phyloP scores from a whole-genome alignment of 2,888 invertebrate genomes.

The Dasypogon diadema region DNA sequence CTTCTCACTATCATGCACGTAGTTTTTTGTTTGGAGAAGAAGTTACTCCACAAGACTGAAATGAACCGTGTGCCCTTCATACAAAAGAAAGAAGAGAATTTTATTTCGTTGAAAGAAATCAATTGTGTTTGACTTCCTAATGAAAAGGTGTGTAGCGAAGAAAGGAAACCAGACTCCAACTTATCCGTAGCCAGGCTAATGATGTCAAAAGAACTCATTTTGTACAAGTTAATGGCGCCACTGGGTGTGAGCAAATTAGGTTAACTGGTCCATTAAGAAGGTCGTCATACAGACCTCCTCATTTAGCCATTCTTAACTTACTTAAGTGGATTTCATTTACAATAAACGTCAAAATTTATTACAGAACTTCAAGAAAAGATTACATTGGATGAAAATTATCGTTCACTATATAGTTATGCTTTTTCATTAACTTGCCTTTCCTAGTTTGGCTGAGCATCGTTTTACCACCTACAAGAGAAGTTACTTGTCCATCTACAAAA shows the following conservation, averaged over 20 bases:
- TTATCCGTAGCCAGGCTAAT: background rate
- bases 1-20: too few relatives aligned
- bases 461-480: too few relatives aligned
- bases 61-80: too few relatives aligned
- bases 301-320: background rate
- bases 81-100: too few relatives aligned
- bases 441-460: too few relatives aligned
- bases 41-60: too few relatives aligned
- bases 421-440: too few relatives aligned
- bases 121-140: background rate
- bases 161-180: background rate
- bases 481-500: too few relatives aligned
- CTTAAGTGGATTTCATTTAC: background rate
- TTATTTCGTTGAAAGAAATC: background rate
- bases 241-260: slow-evolving; percentile 32
- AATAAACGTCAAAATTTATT: slow-evolving; percentile 4
- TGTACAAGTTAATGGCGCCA: slow-evolving; percentile 35
- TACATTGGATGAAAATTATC: background rate
- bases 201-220: slow-evolving; percentile 30
- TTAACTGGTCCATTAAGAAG: slow-evolving; percentile 43
- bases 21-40: too few relatives aligned
- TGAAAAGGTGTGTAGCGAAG: background rate
- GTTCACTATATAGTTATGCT: too few relatives aligned
- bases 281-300: slow-evolving; percentile 3
- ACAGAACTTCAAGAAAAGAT: background rate